A percentile compares a stretch with the other conserved stretches of the same genome.
Evolutionary conservation across 2,113 vertebrate species (phyloP).

Genomic region (Dolichallabes microphthalmus): DNA sequence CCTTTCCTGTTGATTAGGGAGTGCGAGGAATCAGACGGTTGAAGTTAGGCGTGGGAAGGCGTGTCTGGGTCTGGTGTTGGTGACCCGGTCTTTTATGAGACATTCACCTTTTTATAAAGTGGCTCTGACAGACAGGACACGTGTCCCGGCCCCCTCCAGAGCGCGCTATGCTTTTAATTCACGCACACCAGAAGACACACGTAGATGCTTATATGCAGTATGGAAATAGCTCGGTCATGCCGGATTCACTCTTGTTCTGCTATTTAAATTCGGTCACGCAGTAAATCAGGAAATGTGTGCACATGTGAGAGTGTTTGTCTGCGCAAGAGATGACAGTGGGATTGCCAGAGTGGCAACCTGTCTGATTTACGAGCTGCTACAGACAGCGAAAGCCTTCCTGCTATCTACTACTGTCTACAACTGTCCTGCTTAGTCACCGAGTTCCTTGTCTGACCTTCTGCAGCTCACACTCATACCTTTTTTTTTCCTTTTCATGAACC

Average conservation of each 20-base stretch:
- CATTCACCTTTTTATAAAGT: slow-evolving; percentile 30
- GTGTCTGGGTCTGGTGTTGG: slow-evolving; percentile 23
- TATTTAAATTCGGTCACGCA: slow-evolving; percentile 54
- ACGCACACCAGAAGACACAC: slow-evolving; percentile 20
- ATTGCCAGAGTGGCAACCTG: background rate
- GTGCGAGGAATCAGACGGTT: slow-evolving; percentile 14
- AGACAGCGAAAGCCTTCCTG: background rate
- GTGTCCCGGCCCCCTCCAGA: background rate
- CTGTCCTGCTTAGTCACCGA: slow-evolving; percentile 10
- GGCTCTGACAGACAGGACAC: slow-evolving; percentile 32
- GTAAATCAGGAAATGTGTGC: slow-evolving; percentile 44
- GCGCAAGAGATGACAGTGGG: background rate
- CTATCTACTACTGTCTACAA: background rate
- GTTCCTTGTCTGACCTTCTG: background rate
- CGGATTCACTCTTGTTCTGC: slow-evolving; percentile 40
- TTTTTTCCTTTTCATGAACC: background rate
- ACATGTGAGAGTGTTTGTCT: slow-evolving; percentile 19
- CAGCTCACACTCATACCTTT: slow-evolving; percentile 20
- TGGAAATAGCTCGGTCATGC: slow-evolving; percentile 45
- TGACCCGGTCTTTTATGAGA: slow-evolving; percentile 34
- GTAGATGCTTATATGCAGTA: slow-evolving; percentile 10
- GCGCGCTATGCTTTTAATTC: background rate
- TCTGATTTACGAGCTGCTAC: slow-evolving; percentile 16
- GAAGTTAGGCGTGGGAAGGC: background rate
- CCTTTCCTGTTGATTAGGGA: slow-evolving; percentile 56